Evolutionary conservation across 2,797 vertebrate species (phyloP).

Genomic region (Propithecus perrieri): DNA sequence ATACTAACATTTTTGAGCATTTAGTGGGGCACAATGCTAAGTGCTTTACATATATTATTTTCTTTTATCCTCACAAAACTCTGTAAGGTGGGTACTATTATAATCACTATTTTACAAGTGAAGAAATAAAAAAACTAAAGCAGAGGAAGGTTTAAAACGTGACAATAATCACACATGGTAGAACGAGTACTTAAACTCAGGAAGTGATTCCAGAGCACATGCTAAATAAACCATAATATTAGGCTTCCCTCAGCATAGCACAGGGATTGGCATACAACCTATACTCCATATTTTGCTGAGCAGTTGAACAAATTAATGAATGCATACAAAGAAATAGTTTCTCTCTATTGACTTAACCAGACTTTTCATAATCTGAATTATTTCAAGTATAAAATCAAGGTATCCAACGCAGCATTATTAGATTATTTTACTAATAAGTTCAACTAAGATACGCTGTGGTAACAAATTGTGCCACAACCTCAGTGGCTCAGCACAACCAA

Average conservation of each 20-base stretch:
- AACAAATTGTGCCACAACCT: background rate
- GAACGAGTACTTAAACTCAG: background rate
- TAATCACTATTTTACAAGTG: background rate
- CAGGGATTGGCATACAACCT: background rate
- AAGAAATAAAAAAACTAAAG: background rate
- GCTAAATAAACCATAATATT: background rate
- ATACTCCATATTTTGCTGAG: background rate
- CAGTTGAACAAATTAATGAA: slow-evolving; percentile 1
- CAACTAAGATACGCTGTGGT: background rate
- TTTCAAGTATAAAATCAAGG: background rate
- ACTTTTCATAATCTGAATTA: background rate
- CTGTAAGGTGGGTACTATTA: background rate
- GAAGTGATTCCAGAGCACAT: background rate
- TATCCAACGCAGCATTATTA: background rate
- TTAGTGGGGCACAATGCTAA: background rate
- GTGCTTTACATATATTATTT: background rate
- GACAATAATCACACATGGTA: background rate
- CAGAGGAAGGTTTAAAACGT: background rate
- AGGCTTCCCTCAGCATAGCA: background rate
- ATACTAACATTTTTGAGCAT: background rate
- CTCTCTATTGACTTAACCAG: background rate
- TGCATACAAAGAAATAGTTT: background rate
- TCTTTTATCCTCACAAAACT: slow-evolving; percentile 22
- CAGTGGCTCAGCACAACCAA: background rate
- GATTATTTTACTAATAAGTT: background rate